Conservation (phyloP, 1,140 invertebrate species). For the Drosophila bocki region DNA sequence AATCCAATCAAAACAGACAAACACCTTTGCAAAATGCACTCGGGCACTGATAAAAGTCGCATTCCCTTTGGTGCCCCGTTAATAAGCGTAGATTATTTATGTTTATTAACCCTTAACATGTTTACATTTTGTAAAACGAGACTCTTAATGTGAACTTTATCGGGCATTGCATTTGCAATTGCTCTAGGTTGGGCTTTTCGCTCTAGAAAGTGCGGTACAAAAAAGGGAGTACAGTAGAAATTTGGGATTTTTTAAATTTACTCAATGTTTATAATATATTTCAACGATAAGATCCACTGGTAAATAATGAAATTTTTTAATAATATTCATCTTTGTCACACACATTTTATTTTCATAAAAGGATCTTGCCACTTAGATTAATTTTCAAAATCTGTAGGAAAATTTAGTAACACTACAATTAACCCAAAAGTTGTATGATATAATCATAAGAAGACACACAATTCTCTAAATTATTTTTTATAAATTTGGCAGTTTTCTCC, state of each 20-base stretch:
- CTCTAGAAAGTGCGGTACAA: slow-evolving; percentile 8
- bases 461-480: not conserved
- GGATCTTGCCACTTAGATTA: no score
- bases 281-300: no score
- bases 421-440: not conserved
- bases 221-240: not conserved
- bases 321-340: no score
- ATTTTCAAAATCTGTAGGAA: no score
- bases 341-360: no score
- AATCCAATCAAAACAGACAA: slow-evolving; percentile 68
- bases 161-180: slow-evolving; percentile 63
- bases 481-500: not conserved
- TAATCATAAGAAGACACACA: not conserved
- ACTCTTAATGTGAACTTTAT: slow-evolving; percentile 85
- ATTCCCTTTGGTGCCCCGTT: slow-evolving; percentile 60
- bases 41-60: slow-evolving; percentile 59
- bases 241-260: no score
- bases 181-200: slow-evolving; percentile 17
- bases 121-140: slow-evolving; percentile 85
- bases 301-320: no score
- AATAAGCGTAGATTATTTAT: slow-evolving; percentile 85
- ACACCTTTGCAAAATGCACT: slow-evolving; percentile 83
- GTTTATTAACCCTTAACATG: slow-evolving; percentile 85
- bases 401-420: no score
- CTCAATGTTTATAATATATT: no score